A percentile compares a stretch with the other conserved stretches of the same genome.
These are phyloP conservation scores for Tylochromis polylepis DNA, from an alignment of 2,113 vertebrate genomes.

Conservation along the genomic window DNA sequence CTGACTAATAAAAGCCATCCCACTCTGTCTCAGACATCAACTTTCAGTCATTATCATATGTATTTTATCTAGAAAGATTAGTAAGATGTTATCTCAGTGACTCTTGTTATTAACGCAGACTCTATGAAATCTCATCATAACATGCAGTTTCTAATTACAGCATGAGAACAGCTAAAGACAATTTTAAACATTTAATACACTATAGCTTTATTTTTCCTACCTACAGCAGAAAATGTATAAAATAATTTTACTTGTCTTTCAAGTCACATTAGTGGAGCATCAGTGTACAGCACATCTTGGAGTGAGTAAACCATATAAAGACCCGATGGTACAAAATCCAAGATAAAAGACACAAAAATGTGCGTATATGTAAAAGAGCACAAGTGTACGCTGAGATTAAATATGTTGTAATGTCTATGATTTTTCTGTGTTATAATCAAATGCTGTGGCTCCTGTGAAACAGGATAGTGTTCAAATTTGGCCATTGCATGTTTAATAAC, in stretches of 20 bases:
- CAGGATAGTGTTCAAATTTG: not conserved
- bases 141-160: not conserved
- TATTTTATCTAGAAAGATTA: slow-evolving; percentile 67
- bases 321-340: not conserved
- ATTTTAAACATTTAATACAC: not conserved
- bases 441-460: not conserved
- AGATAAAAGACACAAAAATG: not conserved
- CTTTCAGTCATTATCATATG: slow-evolving; percentile 81
- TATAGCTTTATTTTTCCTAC: not conserved
- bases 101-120: slow-evolving; percentile 75
- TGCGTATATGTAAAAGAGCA: not conserved
- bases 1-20: slow-evolving; percentile 14
- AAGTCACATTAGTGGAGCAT: not conserved
- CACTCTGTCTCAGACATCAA: slow-evolving; percentile 73
- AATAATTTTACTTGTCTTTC: not conserved
- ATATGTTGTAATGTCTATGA: not conserved
- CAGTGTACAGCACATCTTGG: not conserved
- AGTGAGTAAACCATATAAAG: not conserved
- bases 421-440: not conserved
- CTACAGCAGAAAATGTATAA: not conserved
- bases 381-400: not conserved
- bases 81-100: slow-evolving; percentile 78
- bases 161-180: not conserved
- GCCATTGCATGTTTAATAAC: not conserved
- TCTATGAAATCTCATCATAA: not conserved